Percentiles rank a stretch among this genome's conserved stretches.
phyloP scores from a whole-genome alignment of 2,113 vertebrate genomes.

The Pseudopodoces humilis region DNA sequence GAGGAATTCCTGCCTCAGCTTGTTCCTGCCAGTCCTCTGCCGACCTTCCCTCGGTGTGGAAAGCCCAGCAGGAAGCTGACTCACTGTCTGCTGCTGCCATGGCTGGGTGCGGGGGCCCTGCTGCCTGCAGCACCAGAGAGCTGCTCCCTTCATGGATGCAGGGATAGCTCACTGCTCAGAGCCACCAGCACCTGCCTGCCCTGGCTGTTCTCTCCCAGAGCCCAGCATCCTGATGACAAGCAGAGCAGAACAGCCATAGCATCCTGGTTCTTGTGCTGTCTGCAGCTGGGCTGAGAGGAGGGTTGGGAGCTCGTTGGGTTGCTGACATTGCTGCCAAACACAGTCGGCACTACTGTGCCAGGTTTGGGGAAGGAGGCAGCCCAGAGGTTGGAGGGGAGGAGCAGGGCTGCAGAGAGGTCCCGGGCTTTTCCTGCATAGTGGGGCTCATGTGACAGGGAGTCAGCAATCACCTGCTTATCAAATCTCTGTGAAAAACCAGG shows the following conservation, averaged over 20 bases:
- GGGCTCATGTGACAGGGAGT: accelerated
- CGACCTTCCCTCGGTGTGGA: neutral
- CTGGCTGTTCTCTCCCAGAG: neutral
- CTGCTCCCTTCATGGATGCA: neutral
- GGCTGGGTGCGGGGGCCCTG: neutral
- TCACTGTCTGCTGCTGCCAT: neutral
- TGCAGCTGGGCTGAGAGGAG: neutral
- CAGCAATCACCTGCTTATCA: neutral
- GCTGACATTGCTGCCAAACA: accelerated
- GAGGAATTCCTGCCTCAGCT: constrained; percentile 42
- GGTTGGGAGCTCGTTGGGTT: accelerated
- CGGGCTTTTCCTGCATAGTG: accelerated
- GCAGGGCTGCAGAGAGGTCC: neutral
- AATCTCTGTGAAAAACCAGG: neutral
- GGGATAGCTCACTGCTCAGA: neutral
- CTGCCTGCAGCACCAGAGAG: neutral
- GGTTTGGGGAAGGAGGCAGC: neutral
- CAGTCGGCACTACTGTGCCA: accelerated
- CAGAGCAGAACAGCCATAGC: neutral
- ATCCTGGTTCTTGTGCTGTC: neutral
- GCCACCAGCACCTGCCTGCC: accelerated
- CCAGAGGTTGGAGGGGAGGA: accelerated
- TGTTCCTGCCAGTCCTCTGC: constrained; percentile 23
- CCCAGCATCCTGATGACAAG: neutral
- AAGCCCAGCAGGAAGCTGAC: constrained; percentile 62